Conservation (phyloP, 1,140 invertebrate species). For the Ectropis grisescens region DNA sequence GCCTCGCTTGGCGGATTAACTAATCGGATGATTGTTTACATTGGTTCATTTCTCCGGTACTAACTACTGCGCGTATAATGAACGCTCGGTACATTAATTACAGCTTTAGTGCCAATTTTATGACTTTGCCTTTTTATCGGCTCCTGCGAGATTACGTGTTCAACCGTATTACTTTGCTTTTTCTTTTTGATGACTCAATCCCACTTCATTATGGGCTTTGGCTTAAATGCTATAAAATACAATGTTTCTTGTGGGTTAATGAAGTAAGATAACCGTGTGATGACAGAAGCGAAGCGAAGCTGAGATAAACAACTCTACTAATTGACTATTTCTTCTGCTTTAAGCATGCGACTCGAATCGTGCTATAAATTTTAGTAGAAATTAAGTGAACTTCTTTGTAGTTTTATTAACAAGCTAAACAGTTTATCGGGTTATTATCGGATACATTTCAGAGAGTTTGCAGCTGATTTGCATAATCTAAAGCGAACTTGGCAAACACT, state of each 20-base stretch:
- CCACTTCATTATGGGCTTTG: conserved; percentile 8
- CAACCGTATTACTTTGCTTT: conserved; percentile 28
- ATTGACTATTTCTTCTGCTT: too few species aligned
- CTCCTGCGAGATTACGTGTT: conserved; percentile 47
- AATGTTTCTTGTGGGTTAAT: conserved; percentile 3
- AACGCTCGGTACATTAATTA: conserved; percentile 56
- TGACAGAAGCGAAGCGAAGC: too few species aligned
- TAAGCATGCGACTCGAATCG: too few species aligned
- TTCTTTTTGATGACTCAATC: conserved; percentile 42
- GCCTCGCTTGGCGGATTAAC: conserved; percentile 28
- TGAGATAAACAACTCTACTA: too few species aligned
- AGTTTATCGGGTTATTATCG: too few species aligned
- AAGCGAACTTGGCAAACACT: too few species aligned
- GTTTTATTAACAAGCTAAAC: too few species aligned
- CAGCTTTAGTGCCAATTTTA: conserved; percentile 54
- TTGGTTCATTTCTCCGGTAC: conserved; percentile 27
- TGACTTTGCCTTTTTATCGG: conserved; percentile 42
- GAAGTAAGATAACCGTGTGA: not conserved
- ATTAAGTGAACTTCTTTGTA: too few species aligned
- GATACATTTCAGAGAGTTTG: too few species aligned
- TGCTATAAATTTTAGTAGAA: too few species aligned
- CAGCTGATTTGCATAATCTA: too few species aligned
- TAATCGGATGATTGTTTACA: conserved; percentile 50
- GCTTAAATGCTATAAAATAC: conserved; percentile 3
- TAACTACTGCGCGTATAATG: conserved; percentile 42